Conservation (phyloP, 2,113 vertebrate genomes). For the Mionectes macconnelli region DNA sequence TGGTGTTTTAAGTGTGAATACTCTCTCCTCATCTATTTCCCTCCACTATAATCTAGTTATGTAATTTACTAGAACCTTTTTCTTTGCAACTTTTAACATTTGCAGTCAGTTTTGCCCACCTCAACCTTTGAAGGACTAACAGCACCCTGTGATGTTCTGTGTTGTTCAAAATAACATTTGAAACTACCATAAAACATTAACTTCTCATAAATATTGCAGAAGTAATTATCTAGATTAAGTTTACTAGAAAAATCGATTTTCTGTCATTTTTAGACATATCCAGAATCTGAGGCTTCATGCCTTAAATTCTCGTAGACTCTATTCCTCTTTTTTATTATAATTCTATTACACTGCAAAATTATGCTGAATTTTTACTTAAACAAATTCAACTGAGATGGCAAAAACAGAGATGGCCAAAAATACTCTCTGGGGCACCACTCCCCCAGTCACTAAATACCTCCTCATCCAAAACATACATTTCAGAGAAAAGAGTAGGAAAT, state of each 20-base stretch:
- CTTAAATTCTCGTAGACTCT: background rate
- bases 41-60: background rate
- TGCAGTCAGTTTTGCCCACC: background rate
- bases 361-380: background rate
- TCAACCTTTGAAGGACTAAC: background rate
- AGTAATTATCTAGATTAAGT: background rate
- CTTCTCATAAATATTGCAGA: background rate
- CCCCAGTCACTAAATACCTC: background rate
- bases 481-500: background rate
- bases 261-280: background rate
- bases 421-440: background rate
- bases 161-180: background rate
- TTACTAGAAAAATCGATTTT: background rate
- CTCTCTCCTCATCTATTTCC: background rate
- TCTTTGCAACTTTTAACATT: background rate
- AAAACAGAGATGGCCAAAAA: background rate
- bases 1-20: background rate
- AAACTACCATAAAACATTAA: background rate
- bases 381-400: background rate
- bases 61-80: background rate
- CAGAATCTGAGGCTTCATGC: background rate
- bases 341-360: background rate
- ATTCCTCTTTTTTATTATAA: background rate
- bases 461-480: background rate
- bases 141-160: fast-evolving